phyloP scores from a whole-genome alignment of 2,888 invertebrate genomes.

The Lepidochitona cinerea region DNA sequence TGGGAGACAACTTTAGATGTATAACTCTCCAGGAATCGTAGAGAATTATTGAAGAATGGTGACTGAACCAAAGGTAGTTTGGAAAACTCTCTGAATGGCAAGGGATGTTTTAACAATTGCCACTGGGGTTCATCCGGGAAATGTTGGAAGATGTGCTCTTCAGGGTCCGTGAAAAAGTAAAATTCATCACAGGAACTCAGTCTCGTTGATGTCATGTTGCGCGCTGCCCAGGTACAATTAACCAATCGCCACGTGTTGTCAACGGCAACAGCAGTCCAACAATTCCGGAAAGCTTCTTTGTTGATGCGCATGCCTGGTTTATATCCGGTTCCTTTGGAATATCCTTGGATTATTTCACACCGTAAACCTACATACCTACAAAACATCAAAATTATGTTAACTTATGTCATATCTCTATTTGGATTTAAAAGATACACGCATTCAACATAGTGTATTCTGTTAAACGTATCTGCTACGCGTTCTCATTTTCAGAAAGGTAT shows the following conservation, averaged over 20 bases:
- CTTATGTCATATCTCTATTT: slow-evolving; percentile 61
- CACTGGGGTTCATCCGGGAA: slow-evolving; percentile 69
- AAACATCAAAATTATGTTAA: slow-evolving; percentile 19
- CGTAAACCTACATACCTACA: slow-evolving; percentile 95
- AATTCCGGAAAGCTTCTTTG: slow-evolving; percentile 84
- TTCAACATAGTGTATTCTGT: too few species aligned
- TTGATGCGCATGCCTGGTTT: slow-evolving; percentile 81
- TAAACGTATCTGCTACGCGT: too few species aligned
- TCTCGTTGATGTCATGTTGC: slow-evolving; percentile 73
- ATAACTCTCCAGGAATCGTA: too few species aligned
- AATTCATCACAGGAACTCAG: slow-evolving; percentile 66
- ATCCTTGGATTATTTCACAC: slow-evolving; percentile 98
- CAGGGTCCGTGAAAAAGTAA: slow-evolving; percentile 69
- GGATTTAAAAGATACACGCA: too few species aligned
- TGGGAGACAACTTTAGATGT: too few species aligned
- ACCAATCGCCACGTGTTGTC: slow-evolving; percentile 98
- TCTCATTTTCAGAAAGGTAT: too few species aligned
- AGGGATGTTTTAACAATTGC: slow-evolving; percentile 72
- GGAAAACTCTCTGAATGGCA: slow-evolving; percentile 71
- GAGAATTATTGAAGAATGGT: slow-evolving; percentile 72
- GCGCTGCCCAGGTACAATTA: slow-evolving; percentile 98
- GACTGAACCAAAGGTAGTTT: slow-evolving; percentile 72
- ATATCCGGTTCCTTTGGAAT: slow-evolving; percentile 97
- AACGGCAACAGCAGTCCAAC: slow-evolving; percentile 99
- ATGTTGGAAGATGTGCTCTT: slow-evolving; percentile 69